phyloP scores from a whole-genome alignment of 1,140 invertebrate genomes.

The Bombus terrestris region DNA sequence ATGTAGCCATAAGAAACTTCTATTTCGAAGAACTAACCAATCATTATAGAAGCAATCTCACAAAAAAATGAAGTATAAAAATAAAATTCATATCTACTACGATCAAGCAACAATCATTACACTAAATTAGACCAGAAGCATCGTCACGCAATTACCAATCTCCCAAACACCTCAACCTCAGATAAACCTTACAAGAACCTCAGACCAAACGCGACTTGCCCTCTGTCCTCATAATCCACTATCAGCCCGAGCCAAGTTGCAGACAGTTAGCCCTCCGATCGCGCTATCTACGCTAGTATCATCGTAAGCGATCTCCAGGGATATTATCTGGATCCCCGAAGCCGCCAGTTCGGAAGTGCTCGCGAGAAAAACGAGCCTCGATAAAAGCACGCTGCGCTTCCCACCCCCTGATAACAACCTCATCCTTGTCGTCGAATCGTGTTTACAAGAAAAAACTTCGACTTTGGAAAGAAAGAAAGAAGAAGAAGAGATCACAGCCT shows the following conservation, averaged over 20 bases:
- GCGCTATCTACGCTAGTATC: conserved; percentile 30
- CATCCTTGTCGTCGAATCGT: conserved; percentile 42
- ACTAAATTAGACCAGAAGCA: neutral
- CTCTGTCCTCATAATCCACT: neutral
- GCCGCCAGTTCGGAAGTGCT: neutral
- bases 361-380: conserved; percentile 46
- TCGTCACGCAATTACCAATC: neutral
- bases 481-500: conserved; percentile 41
- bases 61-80: too few relatives aligned
- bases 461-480: neutral
- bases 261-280: conserved; percentile 16
- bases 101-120: neutral
- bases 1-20: too few relatives aligned
- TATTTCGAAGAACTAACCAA: too few relatives aligned
- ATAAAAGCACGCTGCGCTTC: conserved; percentile 36
- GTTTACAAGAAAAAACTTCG: conserved; percentile 53
- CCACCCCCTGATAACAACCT: conserved; percentile 44
- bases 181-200: neutral
- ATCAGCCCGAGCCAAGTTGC: neutral
- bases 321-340: conserved; percentile 1
- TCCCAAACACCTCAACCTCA: neutral
- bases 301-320: conserved; percentile 36
- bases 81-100: too few relatives aligned
- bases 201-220: neutral
- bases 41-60: too few relatives aligned